These are phyloP conservation scores for Hesperia comma DNA, from an alignment of 2,888 invertebrate genomes.

Conservation along the genomic window DNA sequence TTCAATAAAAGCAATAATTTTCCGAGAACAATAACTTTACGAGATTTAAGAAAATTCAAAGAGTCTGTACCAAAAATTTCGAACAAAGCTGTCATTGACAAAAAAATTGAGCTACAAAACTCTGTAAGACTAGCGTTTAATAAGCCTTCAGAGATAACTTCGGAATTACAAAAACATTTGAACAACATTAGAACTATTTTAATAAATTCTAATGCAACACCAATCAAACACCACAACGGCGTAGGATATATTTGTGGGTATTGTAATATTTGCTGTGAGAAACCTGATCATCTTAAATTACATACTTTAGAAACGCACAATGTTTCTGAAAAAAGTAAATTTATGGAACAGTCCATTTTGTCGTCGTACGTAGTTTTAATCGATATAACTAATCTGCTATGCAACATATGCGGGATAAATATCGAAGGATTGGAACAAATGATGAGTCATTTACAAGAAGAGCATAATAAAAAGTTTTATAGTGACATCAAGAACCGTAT, in stretches of 20 bases:
- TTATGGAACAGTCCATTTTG: conserved; percentile 48
- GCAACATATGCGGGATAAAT: conserved; percentile 51
- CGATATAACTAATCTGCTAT: conserved; percentile 60
- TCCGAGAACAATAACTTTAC: background rate
- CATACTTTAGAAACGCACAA: conserved; percentile 54
- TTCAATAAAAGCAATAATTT: background rate
- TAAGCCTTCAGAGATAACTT: background rate
- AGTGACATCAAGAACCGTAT: conserved; percentile 57
- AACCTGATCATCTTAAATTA: conserved; percentile 53
- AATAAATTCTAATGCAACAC: conserved; percentile 57
- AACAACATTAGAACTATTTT: conserved; percentile 56
- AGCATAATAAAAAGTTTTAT: conserved; percentile 51
- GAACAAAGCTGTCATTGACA: background rate
- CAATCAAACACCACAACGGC: conserved; percentile 49
- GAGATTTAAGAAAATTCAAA: background rate
- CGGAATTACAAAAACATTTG: conserved; percentile 57
- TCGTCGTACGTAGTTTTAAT: conserved; percentile 52
- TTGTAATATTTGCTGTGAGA: conserved; percentile 49
- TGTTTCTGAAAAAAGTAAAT: conserved; percentile 43
- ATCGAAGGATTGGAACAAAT: conserved; percentile 50
- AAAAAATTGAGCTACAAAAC: background rate
- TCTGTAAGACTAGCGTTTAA: conserved; percentile 16
- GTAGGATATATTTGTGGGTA: conserved; percentile 55
- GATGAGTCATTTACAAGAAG: conserved; percentile 51
- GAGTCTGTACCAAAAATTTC: background rate